Percentiles rank a stretch among this genome's conserved stretches.
phyloP scores from a whole-genome alignment of 2,113 vertebrate species.

The Melanerpes formicivorus region DNA sequence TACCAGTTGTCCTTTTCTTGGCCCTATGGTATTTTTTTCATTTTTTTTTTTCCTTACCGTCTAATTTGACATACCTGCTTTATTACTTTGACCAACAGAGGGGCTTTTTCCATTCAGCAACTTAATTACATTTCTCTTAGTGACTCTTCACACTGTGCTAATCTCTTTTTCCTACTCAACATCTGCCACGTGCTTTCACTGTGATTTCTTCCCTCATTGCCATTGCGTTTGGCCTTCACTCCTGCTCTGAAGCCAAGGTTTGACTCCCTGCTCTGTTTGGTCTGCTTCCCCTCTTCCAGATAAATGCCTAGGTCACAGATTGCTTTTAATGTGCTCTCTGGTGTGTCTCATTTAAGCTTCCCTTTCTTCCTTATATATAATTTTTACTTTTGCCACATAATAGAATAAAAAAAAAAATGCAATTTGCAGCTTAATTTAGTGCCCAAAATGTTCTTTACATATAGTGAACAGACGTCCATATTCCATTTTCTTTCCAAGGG shows the following conservation, averaged over 20 bases:
- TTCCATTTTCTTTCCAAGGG: slow-evolving; percentile 6
- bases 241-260: neutral
- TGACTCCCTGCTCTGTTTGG: neutral
- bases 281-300: neutral
- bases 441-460: neutral
- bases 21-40: neutral
- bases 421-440: neutral
- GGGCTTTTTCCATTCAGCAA: neutral
- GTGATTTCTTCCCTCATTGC: neutral
- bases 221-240: neutral
- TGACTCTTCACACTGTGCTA: neutral
- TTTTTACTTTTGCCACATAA: neutral
- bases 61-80: neutral
- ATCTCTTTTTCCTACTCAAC: neutral
- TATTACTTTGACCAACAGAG: neutral
- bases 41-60: neutral
- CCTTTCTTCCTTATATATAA: neutral
- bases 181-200: neutral
- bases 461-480: neutral
- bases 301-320: neutral
- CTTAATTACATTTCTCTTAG: neutral
- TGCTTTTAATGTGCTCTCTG: neutral
- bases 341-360: neutral
- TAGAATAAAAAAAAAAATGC: neutral
- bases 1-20: neutral